Conservation (phyloP, 2,797 vertebrate species). For the Balearica regulorum region DNA sequence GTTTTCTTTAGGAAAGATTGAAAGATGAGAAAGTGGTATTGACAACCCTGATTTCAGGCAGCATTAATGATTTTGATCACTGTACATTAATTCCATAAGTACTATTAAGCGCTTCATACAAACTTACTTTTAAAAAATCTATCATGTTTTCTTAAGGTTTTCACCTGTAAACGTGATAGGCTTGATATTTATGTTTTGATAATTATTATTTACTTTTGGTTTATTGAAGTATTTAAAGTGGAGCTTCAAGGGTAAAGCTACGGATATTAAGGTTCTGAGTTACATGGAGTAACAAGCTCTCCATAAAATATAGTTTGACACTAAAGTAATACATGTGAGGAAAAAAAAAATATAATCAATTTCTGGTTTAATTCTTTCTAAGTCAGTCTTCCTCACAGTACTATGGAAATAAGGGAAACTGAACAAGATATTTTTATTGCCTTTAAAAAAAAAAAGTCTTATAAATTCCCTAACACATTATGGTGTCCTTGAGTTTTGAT, state of each 20-base stretch:
- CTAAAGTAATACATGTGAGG: background rate
- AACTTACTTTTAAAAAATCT: background rate
- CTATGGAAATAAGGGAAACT: background rate
- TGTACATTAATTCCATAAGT: background rate
- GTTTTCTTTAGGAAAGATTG: background rate
- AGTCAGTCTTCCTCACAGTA: background rate
- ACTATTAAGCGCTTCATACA: background rate
- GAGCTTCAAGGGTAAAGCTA: background rate
- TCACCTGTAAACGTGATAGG: background rate
- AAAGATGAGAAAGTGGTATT: background rate
- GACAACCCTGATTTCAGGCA: background rate
- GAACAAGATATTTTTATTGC: background rate
- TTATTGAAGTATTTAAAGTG: background rate
- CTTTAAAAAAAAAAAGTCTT: background rate
- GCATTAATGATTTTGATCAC: background rate
- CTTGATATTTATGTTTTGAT: background rate
- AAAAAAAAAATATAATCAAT: background rate
- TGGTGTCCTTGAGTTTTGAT: background rate
- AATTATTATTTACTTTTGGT: background rate
- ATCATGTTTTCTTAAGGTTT: background rate
- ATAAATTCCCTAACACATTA: background rate
- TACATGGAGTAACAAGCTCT: background rate
- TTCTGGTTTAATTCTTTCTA: background rate
- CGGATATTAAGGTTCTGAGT: background rate
- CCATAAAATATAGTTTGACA: background rate